A percentile compares a stretch with the other conserved stretches of the same genome.
Conservation (phyloP, 2,797 vertebrate species). For the Silurus lanzhouensis region DNA sequence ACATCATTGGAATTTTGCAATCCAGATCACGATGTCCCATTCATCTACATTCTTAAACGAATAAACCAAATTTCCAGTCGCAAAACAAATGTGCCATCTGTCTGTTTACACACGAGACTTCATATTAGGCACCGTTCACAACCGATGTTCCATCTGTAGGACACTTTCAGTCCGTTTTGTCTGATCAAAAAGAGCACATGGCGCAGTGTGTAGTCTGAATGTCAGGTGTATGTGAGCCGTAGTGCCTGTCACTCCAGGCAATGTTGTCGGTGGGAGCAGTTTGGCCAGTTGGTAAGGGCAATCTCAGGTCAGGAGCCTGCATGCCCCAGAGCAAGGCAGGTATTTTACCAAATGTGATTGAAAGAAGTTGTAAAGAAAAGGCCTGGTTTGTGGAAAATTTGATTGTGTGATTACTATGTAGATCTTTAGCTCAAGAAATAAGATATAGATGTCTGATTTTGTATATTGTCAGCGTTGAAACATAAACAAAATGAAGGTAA, state of each 20-base stretch:
- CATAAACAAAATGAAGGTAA: not conserved
- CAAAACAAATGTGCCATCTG: conserved; percentile 12
- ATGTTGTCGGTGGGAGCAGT: conserved; percentile 59
- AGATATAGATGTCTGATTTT: not conserved
- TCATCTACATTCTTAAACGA: not conserved
- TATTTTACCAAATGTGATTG: conserved; percentile 63
- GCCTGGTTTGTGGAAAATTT: not conserved
- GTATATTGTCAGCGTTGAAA: not conserved
- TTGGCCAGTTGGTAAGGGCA: conserved; percentile 61
- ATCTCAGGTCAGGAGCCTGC: conserved; percentile 69
- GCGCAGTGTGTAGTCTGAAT: conserved; percentile 18
- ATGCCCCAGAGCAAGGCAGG: conserved; percentile 71
- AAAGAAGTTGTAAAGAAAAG: not conserved
- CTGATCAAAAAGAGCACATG: not conserved
- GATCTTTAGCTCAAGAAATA: not conserved
- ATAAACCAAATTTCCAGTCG: conserved; percentile 1
- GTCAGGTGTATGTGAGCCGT: conserved; percentile 50
- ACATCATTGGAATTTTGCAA: not conserved
- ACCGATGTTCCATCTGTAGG: conserved; percentile 7
- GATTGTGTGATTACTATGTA: not conserved
- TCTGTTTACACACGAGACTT: not conserved
- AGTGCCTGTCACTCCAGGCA: conserved; percentile 56
- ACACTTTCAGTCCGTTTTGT: not conserved
- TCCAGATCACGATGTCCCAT: not conserved
- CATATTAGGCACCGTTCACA: conserved; percentile 5